Evolutionary conservation across 2,113 vertebrate genomes (phyloP), one percentile per base, ranked within the genome.

Genomic region (Setophaga coronata): DNA sequence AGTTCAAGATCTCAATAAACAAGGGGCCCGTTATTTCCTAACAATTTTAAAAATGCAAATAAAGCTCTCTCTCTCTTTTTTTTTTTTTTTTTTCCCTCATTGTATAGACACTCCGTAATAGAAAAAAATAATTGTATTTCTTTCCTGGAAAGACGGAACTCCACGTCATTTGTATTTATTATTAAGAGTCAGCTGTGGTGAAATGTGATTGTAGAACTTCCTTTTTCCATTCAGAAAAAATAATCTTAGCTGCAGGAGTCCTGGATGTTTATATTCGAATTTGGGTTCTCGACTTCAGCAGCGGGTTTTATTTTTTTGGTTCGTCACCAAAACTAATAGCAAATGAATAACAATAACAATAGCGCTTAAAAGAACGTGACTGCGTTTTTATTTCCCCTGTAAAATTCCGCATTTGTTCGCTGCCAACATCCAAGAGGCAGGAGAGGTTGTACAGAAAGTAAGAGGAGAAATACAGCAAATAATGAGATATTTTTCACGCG

Each of bases 121-220:
- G 73, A 90, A 93, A 80, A 90, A 93, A 82, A 70, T 43, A 95
- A 93, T 71, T 95, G 88, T 82, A 82, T 96, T 93, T 96, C 92
- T 97, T 96, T 96, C 96, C 92, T 96, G 95, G 94, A 97, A 97
- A 94, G 97, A 94, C 93, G 97, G 97, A 97, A 97, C 94, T 92
- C 81, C 62, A 93, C 94, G 94, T 97, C 96, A 96, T 93, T 96
- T 96, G 82, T 97, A 96, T 97, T 97, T 97, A 97, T 97, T 97
- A 97, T 96, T 94, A 85, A 93, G 94, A 97, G 94, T 97, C 97
- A 96, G 95, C 93, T 97, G 95, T 95, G 95, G 94, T 96, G 97
- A 96, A 97, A 96, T 95, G 95, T 96, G 97, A 95, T 93, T 93
- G 85, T 95, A 94, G 95, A 97, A 94, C 96, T 97, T 97, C 96